Conservation (phyloP, 2,888 invertebrate genomes). For the Hirtodrosophila trivittata region DNA sequence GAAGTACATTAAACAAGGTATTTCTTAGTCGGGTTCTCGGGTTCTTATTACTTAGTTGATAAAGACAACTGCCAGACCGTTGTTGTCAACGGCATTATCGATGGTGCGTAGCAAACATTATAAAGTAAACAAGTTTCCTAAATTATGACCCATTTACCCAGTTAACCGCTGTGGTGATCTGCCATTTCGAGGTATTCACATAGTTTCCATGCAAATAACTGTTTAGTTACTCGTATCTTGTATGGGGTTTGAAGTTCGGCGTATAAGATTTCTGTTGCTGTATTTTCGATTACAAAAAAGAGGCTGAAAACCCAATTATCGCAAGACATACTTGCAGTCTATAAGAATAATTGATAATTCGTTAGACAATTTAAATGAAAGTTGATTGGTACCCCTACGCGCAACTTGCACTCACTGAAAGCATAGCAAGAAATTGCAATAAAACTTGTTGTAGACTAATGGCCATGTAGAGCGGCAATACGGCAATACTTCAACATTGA, state of each 20-base stretch:
- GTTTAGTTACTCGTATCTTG: slow-evolving; percentile 5
- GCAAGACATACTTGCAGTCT: slow-evolving; percentile 29
- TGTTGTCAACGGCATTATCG: slow-evolving; percentile 31
- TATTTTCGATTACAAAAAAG: slow-evolving; percentile 15
- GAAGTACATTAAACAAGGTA: no score
- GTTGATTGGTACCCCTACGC: slow-evolving; percentile 71
- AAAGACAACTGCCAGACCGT: slow-evolving; percentile 2
- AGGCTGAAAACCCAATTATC: slow-evolving; percentile 21
- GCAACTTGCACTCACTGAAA: slow-evolving; percentile 54
- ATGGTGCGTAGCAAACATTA: slow-evolving; percentile 39
- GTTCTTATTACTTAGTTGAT: background rate
- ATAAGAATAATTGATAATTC: slow-evolving; percentile 57
- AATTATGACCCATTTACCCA: slow-evolving; percentile 83
- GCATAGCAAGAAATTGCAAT: slow-evolving; percentile 23
- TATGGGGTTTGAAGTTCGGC: background rate
- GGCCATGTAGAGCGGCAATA: slow-evolving; percentile 49
- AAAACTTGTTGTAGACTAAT: slow-evolving; percentile 48
- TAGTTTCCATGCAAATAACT: slow-evolving; percentile 37
- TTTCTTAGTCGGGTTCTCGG: no score
- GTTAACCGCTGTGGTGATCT: slow-evolving; percentile 51
- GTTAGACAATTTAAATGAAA: slow-evolving; percentile 82
- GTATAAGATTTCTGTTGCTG: background rate
- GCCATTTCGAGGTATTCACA: slow-evolving; percentile 35
- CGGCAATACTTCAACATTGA: slow-evolving; percentile 30
- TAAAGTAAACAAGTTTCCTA: slow-evolving; percentile 81